These are phyloP conservation scores for Pseudotriccus pelzelni DNA, from an alignment of 2,797 vertebrate genomes.

Conservation along the genomic window DNA sequence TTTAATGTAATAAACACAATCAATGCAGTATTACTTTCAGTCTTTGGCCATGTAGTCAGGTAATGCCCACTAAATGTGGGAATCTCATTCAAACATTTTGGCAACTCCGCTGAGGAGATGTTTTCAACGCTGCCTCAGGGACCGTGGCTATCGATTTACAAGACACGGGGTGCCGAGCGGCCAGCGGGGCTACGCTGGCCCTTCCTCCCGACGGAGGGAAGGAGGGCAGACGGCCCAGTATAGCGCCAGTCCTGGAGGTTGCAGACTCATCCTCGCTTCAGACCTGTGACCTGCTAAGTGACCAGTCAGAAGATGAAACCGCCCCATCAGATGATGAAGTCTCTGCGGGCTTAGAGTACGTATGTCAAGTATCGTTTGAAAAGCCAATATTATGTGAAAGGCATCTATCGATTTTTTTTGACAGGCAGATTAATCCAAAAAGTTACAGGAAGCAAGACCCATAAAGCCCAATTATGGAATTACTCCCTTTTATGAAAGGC, in stretches of 20 bases:
- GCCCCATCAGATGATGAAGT: constrained; percentile 81
- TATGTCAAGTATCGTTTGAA: background rate
- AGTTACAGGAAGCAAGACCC: background rate
- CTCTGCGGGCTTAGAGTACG: constrained; percentile 78
- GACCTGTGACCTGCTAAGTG: constrained; percentile 84
- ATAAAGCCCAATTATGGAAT: background rate
- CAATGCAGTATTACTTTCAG: background rate
- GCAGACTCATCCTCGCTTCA: constrained; percentile 86
- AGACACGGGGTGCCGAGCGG: constrained; percentile 74
- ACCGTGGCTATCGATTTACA: constrained; percentile 83
- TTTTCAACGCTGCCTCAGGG: constrained; percentile 44
- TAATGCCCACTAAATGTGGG: rapidly evolving
- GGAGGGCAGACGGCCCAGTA: constrained; percentile 82
- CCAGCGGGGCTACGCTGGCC: constrained; percentile 70
- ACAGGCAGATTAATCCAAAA: background rate
- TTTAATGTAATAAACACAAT: background rate
- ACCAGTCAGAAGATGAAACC: constrained; percentile 88
- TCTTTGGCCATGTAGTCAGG: background rate
- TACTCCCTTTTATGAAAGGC: background rate
- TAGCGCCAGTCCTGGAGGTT: constrained; percentile 87
- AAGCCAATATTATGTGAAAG: background rate
- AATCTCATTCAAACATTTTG: background rate
- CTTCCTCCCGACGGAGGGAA: constrained; percentile 80
- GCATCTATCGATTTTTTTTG: background rate
- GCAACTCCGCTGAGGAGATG: background rate